Percentiles rank a stretch among this genome's conserved stretches.
These are phyloP conservation scores for Chanos chanos DNA, from an alignment of 2,797 vertebrate species.

Conservation along the genomic window DNA sequence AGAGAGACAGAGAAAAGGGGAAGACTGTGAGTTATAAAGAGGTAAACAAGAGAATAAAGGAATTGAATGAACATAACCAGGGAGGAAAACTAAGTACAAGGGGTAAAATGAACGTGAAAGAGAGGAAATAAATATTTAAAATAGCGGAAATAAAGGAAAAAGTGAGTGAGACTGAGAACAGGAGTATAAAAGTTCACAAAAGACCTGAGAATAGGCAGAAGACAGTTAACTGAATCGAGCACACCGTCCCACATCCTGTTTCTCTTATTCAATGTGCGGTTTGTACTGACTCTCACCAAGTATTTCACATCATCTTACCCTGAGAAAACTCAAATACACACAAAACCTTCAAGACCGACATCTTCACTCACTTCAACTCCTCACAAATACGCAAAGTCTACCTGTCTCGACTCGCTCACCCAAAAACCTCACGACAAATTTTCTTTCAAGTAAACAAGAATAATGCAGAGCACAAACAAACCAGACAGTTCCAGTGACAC, in stretches of 20 bases:
- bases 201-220: conserved; percentile 14
- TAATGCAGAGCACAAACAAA: too few species aligned
- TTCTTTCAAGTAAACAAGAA: too few species aligned
- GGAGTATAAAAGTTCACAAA: neutral
- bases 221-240: conserved; percentile 24
- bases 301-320: conserved; percentile 31
- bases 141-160: too few species aligned
- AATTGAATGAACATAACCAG: neutral
- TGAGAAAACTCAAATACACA: conserved; percentile 3
- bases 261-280: neutral
- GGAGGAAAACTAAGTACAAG: conserved; percentile 6
- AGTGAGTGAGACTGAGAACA: neutral
- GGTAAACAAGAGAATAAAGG: neutral
- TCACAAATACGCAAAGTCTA: too few species aligned
- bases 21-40: neutral
- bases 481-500: too few species aligned
- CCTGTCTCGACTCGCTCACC: too few species aligned
- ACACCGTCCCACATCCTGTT: conserved; percentile 51
- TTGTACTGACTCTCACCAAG: conserved; percentile 17
- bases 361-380: too few species aligned
- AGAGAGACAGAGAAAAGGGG: conserved; percentile 1
- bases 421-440: too few species aligned
- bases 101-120: neutral
- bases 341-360: too few species aligned
- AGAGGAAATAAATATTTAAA: too few species aligned